Base-by-base conservation (phyloP, 1,140 invertebrate genomes). In the Drosophila orena region DNA sequence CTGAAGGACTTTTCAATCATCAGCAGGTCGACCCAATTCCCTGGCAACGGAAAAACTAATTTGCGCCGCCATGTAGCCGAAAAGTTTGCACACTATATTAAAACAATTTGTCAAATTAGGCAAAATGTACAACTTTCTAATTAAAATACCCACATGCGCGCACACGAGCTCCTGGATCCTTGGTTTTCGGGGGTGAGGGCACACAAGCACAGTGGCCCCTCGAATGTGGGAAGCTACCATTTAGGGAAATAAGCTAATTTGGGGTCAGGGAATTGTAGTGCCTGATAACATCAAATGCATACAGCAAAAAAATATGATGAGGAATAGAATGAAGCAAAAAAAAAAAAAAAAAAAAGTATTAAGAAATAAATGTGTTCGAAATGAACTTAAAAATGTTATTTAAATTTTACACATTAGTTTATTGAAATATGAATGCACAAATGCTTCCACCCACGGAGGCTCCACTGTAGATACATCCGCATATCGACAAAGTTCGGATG, bases 51-150 rank as follows among this genome's bases (percentile, higher is more conserved):
- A 30, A 58, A 69, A 86, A 86, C 81, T 86, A 86, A 86, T 86
- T 86, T 86, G 74, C 77, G 49, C 60, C 50, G 60, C 81, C 62
- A 72, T 85, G 78, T 68, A 56, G 59, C 53, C 53, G 53, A 68
- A 88, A 86, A 79, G 83, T 85, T 85, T 77, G 64, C 81, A 65
- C 72, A 74, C 83, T 54, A 64, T 77, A 73, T 80, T 85, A 79
- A 86, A 86, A 88, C 83, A 86, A 88, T 86, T 86, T 86, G 78
- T 88, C 83, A 88, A 86, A 86, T 86, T 88, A 86, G 73, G 83
- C 83, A 79, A 88, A 88, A 88, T 70, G 75, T 81, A 86, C 83
- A 86, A 86, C 83, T 86, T 88, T 86, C 78, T 88, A 88, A 86
- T 88, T 88, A 88, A 86, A 88, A 76, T 50, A 75, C 75, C 71